Evolutionary conservation across 2,888 invertebrate species (phyloP).

Genomic region (Sympetrum striolatum): DNA sequence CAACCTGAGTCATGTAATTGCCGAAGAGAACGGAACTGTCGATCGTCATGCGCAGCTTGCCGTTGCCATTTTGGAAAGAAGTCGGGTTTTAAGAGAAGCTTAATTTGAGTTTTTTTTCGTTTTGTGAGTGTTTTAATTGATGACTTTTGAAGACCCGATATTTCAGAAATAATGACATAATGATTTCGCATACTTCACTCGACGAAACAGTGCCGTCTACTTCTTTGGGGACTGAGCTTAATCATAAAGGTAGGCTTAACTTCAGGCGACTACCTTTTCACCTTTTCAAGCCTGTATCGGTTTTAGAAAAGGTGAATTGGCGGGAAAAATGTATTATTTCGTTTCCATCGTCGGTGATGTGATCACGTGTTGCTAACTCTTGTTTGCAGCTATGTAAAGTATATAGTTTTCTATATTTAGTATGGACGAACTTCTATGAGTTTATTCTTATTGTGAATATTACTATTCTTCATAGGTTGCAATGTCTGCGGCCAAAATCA

Average conservation of each 20-base stretch:
- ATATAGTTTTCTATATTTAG: not conserved
- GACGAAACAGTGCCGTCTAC: constrained; percentile 3
- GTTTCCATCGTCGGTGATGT: not conserved
- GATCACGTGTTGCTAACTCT: not conserved
- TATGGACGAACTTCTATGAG: not conserved
- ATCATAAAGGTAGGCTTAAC: not conserved
- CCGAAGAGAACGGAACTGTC: constrained; percentile 26
- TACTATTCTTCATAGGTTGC: constrained; percentile 57
- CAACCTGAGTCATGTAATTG: not conserved
- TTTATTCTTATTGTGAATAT: not conserved
- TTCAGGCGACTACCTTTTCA: constrained; percentile 3
- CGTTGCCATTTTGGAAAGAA: not conserved
- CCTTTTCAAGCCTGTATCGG: constrained; percentile 7
- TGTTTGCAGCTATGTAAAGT: not conserved
- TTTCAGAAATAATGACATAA: not conserved
- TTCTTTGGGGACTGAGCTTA: not conserved
- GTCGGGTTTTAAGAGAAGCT: not conserved
- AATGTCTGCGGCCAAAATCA: constrained; percentile 65
- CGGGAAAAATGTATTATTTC: not conserved
- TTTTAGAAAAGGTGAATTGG: constrained; percentile 25
- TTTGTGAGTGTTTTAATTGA: not conserved
- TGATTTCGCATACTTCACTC: constrained; percentile 18
- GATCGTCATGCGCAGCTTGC: constrained; percentile 13
- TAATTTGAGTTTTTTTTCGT: not conserved
- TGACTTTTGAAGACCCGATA: not conserved